Base-by-base conservation (phyloP, 1,140 invertebrate genomes). In the Drosophila biarmipes region DNA sequence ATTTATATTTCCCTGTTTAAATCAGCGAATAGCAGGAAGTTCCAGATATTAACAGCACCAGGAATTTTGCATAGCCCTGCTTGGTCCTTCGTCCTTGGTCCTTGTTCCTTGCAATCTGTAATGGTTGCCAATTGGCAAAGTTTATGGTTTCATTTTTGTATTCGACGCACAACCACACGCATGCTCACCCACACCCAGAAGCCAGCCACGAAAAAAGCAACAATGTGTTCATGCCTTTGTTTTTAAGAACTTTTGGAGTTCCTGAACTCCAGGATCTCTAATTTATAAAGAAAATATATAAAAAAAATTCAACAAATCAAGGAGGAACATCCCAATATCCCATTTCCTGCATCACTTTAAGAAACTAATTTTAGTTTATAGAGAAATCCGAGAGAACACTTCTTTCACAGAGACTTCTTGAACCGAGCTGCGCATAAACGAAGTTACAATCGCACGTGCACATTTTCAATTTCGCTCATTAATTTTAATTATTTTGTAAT, bases 401-500 rank as follows among this genome's bases (percentile, higher is more conserved):
- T n/a, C n/a, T n/a, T n/a, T n/a, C n/a, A n/a, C n/a, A n/a, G n/a
- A n/a, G n/a, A n/a, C n/a, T 40, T 40, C 17, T 2, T 8, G 43
- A 46, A 24, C 0, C 1, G 5, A 51, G 15, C 29, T 7, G 5
- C 29, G 29, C 48, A 51, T 51, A 17, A 51, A 51, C 48, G 7
- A 29, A 7, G 15, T 17, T 19, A 34, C 72, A 67, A 48, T 38
- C 73, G 73, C 69, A 87, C 82, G 81, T 86, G 81, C 74, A 76
- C 73, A 82, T 87, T 87, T 87, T 89, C 79, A 89, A 87, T 87
- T 84, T 84, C 72, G 63, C 84, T 87, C 84, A 87, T 87, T 87
- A 87, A 87, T 87, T 87, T 87, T 87, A 87, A 87, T 87, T 87
- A 89, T 87, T 87, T 84, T 89, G 84, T 79, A 87, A 87, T 87